A percentile compares a stretch with the other conserved stretches of the same genome.
Evolutionary conservation across 2,113 vertebrate genomes (phyloP).

Genomic region (Sylvia atricapilla): DNA sequence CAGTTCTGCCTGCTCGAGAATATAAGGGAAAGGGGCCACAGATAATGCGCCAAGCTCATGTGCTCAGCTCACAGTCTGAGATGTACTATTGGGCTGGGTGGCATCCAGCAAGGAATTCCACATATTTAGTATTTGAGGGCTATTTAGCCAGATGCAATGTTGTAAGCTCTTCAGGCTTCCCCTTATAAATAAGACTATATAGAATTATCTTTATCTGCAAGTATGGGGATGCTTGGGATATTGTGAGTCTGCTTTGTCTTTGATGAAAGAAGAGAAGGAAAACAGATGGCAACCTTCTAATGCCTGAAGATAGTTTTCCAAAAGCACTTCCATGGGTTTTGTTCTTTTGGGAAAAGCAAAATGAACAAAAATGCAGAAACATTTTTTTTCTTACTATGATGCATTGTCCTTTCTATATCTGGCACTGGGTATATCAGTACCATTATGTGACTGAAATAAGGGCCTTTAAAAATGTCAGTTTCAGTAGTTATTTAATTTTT

Average conservation of each 20-base stretch:
- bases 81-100: neutral
- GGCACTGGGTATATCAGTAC: neutral
- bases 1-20: neutral
- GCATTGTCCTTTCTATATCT: neutral
- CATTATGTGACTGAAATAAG: neutral
- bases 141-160: neutral
- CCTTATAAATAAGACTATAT: neutral
- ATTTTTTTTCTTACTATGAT: neutral
- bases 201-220: neutral
- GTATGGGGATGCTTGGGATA: neutral
- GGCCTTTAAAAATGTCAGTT: neutral
- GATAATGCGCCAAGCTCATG: neutral
- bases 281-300: neutral
- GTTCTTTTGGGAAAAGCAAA: neutral
- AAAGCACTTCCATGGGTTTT: neutral
- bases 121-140: neutral
- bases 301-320: neutral
- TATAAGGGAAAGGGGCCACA: neutral
- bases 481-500: neutral
- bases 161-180: neutral
- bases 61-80: neutral
- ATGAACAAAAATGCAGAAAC: neutral
- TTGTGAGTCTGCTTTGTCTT: neutral
- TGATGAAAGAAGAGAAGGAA: neutral
- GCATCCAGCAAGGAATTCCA: neutral